Base-by-base conservation (phyloP, 2,888 invertebrate genomes). In the Serrognathus titanus region DNA sequence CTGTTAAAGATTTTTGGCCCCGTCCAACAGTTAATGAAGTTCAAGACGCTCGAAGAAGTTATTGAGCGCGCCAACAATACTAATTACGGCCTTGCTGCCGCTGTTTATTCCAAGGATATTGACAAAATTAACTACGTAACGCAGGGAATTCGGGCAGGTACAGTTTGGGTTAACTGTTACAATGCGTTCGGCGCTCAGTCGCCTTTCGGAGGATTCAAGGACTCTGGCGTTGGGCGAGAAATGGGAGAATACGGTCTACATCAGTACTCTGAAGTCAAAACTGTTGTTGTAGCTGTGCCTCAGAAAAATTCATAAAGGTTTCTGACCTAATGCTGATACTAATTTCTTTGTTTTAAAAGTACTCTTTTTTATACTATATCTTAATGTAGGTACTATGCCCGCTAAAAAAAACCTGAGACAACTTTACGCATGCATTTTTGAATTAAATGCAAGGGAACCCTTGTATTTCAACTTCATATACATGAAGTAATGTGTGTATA, bases 171-270 rank as follows among this genome's bases (percentile, higher is more conserved):
- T 43, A 99, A 99, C 77, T 92, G 94, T 66, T 98, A 96, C 81
- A 95, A 98, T 77, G 85, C 85, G 1, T 84, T 94, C 67, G 83
- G 85, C 11, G 82, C 89, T 31, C 93, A 94, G 72, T 84, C 89
- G 13, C 98, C 98, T 0, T 99, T 99, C 79, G 98, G 98, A 48
- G 98, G 98, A 1, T 98, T 85, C 82, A 97, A 97, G 80, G 90
- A 93, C 85, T 97, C 97, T 1, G 99, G 98, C 2, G 84, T 93
- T 70, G 98, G 99, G 1, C 86, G 99, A 55, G 99, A 99, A 80
- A 87, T 94, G 73, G 93, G 97, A 45, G 92, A 94, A 71, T 96
- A 98, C 77, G 98, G 94, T 20, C 81, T 98, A 59, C 81, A 87
- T 63, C 92, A 92, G 68, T 99, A 99, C 79, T 93, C 94, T 0